phyloP scores from a whole-genome alignment of 2,888 invertebrate species.

The Salpingus planirostris region DNA sequence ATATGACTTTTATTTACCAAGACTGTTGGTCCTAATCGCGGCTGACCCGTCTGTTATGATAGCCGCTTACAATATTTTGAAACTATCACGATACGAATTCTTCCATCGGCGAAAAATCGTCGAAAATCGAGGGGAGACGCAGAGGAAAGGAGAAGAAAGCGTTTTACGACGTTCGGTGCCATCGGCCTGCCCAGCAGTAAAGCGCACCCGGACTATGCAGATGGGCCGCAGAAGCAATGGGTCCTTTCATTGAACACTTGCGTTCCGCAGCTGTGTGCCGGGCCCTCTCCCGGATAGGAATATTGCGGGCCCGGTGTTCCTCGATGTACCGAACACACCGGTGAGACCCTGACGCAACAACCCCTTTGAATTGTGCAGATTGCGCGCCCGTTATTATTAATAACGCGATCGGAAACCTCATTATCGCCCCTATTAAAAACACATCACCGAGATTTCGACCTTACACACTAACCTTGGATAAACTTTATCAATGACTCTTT shows the following conservation, averaged over 20 bases:
- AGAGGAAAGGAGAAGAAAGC: conserved; percentile 11
- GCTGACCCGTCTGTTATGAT: conserved; percentile 11
- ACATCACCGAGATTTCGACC: no score
- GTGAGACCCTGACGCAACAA: conserved; percentile 16
- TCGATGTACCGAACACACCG: conserved; percentile 12
- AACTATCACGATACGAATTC: no score
- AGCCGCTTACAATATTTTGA: no score
- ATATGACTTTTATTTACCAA: background rate
- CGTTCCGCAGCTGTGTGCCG: conserved; percentile 31
- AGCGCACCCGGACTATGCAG: conserved; percentile 16
- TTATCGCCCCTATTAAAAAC: no score
- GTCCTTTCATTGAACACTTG: conserved; percentile 34
- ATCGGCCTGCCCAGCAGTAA: no score
- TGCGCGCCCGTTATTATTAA: conserved; percentile 1
- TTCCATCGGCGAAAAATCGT: no score
- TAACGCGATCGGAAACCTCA: no score
- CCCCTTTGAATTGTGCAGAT: conserved; percentile 11
- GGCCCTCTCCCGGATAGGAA: conserved; percentile 27
- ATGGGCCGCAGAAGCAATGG: conserved; percentile 15
- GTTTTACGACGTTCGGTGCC: conserved; percentile 10
- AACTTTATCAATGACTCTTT: no score
- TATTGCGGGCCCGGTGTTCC: conserved; percentile 21
- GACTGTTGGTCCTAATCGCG: conserved; percentile 3
- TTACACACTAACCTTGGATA: no score
- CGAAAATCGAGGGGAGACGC: no score